phyloP scores from a whole-genome alignment of 2,888 invertebrate genomes.

The Chromoteleia sp. region DNA sequence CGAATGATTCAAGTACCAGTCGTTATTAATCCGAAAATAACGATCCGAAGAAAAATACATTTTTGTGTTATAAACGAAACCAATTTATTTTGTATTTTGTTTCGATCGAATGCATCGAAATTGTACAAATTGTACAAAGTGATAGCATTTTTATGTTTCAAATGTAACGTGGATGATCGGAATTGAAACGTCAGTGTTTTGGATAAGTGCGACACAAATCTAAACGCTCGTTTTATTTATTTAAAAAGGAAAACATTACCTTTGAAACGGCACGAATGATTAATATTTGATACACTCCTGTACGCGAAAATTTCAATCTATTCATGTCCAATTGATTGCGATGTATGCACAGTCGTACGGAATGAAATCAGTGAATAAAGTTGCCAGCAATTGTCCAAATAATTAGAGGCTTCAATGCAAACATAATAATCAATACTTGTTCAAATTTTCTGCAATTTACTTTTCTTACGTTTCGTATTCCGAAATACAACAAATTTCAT shows the following conservation, averaged over 20 bases:
- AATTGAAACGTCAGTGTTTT: too few species aligned
- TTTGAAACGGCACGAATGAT: neutral
- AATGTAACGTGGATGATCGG: too few species aligned
- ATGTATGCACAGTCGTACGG: slow-evolving; percentile 3
- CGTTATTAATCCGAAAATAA: too few species aligned
- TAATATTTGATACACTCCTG: neutral
- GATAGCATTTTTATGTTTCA: too few species aligned
- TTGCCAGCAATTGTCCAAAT: slow-evolving; percentile 48
- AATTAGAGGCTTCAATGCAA: slow-evolving; percentile 44
- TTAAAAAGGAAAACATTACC: neutral
- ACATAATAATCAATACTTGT: slow-evolving; percentile 50
- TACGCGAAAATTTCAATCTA: slow-evolving; percentile 13
- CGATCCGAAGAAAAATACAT: too few species aligned
- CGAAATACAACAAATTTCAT: slow-evolving; percentile 28
- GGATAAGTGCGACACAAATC: too few species aligned
- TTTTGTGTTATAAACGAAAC: too few species aligned
- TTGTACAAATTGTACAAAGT: too few species aligned
- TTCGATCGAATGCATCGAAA: too few species aligned
- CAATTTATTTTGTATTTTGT: too few species aligned
- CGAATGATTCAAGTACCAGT: too few species aligned
- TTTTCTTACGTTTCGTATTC: slow-evolving; percentile 11
- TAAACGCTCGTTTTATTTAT: neutral
- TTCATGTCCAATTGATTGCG: slow-evolving; percentile 21
- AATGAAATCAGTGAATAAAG: slow-evolving; percentile 44
- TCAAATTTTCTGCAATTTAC: slow-evolving; percentile 17